Conservation (phyloP, 2,888 invertebrate genomes). For the Sialis lutaria region DNA sequence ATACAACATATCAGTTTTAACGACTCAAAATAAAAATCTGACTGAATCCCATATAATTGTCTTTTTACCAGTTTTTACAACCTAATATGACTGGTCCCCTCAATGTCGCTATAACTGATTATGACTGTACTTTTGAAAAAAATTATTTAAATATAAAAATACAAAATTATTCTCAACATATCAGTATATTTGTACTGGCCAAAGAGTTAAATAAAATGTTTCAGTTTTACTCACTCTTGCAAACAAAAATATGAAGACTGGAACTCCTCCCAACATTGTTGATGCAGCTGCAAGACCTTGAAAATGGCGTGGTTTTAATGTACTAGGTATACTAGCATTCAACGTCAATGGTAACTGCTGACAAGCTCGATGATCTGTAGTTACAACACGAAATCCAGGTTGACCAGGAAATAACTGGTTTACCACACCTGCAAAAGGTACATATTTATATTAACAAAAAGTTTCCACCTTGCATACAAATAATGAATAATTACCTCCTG, state of each 20-base stretch:
- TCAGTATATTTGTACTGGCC: not conserved
- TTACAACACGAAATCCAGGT: constrained; percentile 26
- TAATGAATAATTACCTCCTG: constrained; percentile 23
- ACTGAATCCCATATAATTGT: too few species aligned
- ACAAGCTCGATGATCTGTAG: constrained; percentile 21
- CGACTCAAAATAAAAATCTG: too few species aligned
- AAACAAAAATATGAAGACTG: constrained; percentile 45
- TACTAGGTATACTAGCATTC: constrained; percentile 16
- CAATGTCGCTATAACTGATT: not conserved
- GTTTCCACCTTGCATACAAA: constrained; percentile 16
- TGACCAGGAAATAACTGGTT: constrained; percentile 24
- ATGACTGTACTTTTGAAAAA: not conserved
- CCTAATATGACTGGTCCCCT: too few species aligned
- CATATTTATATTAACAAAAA: not conserved
- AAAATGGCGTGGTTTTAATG: constrained; percentile 28
- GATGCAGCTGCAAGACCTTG: constrained; percentile 36
- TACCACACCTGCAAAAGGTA: constrained; percentile 17
- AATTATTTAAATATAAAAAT: not conserved
- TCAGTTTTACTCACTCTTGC: constrained; percentile 33
- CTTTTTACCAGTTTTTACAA: too few species aligned
- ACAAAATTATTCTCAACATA: not conserved
- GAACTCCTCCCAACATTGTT: constrained; percentile 41
- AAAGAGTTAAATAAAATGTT: not conserved
- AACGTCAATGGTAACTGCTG: constrained; percentile 7
- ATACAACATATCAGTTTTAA: too few species aligned